Base-by-base conservation (phyloP, 2,797 vertebrate species). In the Halcyon leucocephala region DNA sequence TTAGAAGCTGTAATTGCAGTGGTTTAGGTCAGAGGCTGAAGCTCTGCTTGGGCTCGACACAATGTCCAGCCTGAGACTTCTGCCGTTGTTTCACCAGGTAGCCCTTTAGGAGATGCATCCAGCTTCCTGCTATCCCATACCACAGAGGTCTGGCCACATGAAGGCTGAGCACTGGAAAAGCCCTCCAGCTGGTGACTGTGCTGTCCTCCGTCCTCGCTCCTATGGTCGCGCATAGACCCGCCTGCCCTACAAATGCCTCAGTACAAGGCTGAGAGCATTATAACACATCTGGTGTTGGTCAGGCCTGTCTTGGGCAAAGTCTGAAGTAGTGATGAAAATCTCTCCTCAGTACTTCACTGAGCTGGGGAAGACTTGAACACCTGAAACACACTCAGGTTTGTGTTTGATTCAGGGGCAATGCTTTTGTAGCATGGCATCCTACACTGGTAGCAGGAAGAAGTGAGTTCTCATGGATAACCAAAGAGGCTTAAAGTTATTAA, bases 221-320 rank as follows among this genome's bases (percentile, higher is more conserved):
- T 4, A 1, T 0, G 8, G 76, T 65, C 5, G 0, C 39, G 17
- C 0, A 0, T 8, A 22, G 74, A 51, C 22, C 48, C 7, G 20
- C 29, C 64, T 26, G 70, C 70, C 0, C 0, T 5, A 24, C 1
- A 0, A 71, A 25, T 0, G 0, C 35, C 64, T 41, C 6, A 1
- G 26, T 8, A 12, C 14, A 9, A 15, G 26, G 41, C 65, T 42
- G 48, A 57, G 17, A 29, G 65, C n/a, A 2, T 19, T 54, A 2
- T 15, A 25, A 49, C 41, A 15, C 13, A 22, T 4, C 15, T 3
- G 11, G 5, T 3, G 4, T 9, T 9, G 1, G 55, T 6, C 31
- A 15, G 29, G 28, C 24, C 61, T 18, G 21, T 16, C 69, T n/a
- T 18, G 4, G 16, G 29, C 26, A 28, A 73, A 52, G 14, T 9